A percentile compares a stretch with the other conserved stretches of the same genome.
Evolutionary conservation across 2,113 vertebrate species (phyloP).

Genomic region (Falcunculus frontatus): DNA sequence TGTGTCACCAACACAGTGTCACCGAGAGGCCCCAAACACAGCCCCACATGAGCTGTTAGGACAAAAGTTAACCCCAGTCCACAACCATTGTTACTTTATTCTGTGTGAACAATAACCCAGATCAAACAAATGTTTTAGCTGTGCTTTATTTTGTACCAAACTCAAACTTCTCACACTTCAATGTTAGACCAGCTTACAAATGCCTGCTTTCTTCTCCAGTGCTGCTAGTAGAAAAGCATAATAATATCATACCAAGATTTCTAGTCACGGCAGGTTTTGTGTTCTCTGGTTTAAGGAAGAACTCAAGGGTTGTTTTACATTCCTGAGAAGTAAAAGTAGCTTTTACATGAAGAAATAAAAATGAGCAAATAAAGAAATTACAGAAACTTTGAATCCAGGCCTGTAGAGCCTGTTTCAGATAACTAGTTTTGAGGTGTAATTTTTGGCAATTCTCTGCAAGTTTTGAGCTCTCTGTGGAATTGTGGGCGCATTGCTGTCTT

Average conservation of each 20-base stretch:
- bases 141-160: not conserved
- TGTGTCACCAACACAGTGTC: not conserved
- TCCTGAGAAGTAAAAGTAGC: not conserved
- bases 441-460: not conserved
- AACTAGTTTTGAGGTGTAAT: not conserved
- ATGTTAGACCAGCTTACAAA: not conserved
- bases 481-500: not conserved
- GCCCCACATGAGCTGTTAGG: rapidly evolving
- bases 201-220: not conserved
- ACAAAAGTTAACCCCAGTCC: not conserved
- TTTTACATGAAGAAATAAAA: not conserved
- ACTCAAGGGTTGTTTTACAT: not conserved
- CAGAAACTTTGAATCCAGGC: not conserved
- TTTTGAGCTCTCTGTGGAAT: not conserved
- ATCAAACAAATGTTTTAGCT: not conserved
- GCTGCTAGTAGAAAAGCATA: not conserved
- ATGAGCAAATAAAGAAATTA: not conserved
- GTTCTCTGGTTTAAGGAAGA: not conserved
- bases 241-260: not conserved
- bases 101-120: not conserved
- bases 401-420: not conserved
- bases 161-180: not conserved
- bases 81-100: not conserved
- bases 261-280: not conserved
- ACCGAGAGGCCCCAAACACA: not conserved